Evolutionary conservation across 2,888 invertebrate genomes (phyloP).

Genomic region (Lissonota sp.): DNA sequence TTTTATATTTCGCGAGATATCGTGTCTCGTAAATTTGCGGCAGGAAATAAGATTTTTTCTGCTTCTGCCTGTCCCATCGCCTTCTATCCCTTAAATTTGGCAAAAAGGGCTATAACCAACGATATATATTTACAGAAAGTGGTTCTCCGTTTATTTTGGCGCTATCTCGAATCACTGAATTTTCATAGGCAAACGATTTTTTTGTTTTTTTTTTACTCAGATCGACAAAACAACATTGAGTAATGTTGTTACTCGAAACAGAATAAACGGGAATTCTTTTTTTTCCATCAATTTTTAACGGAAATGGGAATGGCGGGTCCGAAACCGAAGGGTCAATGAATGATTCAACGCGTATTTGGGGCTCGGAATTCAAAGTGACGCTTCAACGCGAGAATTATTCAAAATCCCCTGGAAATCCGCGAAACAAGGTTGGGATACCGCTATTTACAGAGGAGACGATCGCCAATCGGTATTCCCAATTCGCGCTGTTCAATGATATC

Average conservation of each 20-base stretch:
- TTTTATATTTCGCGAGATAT: conserved; percentile 7
- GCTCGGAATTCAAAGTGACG: neutral
- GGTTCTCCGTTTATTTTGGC: no score
- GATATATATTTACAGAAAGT: no score
- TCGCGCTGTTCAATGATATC: conserved; percentile 52
- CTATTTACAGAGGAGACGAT: no score
- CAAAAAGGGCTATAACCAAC: no score
- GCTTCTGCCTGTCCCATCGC: no score
- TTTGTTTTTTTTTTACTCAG: no score
- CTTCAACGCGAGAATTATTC: neutral
- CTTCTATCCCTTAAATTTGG: no score
- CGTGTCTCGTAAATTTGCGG: neutral
- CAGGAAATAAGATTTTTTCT: neutral
- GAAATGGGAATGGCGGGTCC: neutral
- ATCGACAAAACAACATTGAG: no score
- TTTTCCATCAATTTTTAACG: neutral
- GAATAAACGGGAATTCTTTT: neutral
- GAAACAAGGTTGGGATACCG: neutral
- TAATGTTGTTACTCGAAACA: no score
- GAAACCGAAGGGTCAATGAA: conserved; percentile 3
- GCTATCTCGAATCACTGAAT: no score
- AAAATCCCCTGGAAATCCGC: neutral
- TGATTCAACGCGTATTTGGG: conserved; percentile 16
- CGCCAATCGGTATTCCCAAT: conserved; percentile 53
- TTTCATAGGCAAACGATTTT: no score